These are phyloP conservation scores for Pemphredon lugubris DNA, from an alignment of 2,888 invertebrate species.

Conservation along the genomic window DNA sequence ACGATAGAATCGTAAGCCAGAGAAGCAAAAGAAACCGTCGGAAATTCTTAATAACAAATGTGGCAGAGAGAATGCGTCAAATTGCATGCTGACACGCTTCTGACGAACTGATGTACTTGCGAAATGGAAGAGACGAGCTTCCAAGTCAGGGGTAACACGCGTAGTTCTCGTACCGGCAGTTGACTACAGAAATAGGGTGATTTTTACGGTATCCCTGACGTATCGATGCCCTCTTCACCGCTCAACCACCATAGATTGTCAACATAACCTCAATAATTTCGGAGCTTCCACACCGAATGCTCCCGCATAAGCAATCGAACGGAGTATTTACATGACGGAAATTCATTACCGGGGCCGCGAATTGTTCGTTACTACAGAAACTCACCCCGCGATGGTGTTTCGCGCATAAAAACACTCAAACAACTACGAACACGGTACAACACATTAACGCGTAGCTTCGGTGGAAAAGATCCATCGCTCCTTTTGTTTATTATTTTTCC, in stretches of 20 bases:
- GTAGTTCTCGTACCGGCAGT: neutral
- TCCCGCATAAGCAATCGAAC: constrained; percentile 4
- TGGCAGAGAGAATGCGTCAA: constrained; percentile 44
- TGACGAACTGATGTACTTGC: neutral
- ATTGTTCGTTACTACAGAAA: constrained; percentile 27
- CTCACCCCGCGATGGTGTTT: constrained; percentile 60
- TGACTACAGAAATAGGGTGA: constrained; percentile 9
- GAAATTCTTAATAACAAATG: constrained; percentile 52
- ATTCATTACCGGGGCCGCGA: constrained; percentile 3
- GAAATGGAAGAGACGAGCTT: neutral
- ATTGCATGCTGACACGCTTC: constrained; percentile 26
- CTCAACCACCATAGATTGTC: constrained; percentile 53
- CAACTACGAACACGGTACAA: constrained; percentile 56
- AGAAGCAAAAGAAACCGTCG: constrained; percentile 15
- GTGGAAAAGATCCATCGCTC: constrained; percentile 63
- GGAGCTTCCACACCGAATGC: constrained; percentile 17
- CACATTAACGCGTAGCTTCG: constrained; percentile 60
- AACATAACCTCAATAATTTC: constrained; percentile 66
- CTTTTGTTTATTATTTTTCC: constrained; percentile 73
- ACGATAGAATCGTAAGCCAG: constrained; percentile 23
- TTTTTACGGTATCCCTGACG: constrained; percentile 32
- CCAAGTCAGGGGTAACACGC: neutral
- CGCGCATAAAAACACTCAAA: constrained; percentile 63
- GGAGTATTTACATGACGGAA: neutral
- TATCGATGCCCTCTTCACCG: constrained; percentile 38